Conservation (phyloP, 2,113 vertebrate genomes). For the Panthera uncia region DNA sequence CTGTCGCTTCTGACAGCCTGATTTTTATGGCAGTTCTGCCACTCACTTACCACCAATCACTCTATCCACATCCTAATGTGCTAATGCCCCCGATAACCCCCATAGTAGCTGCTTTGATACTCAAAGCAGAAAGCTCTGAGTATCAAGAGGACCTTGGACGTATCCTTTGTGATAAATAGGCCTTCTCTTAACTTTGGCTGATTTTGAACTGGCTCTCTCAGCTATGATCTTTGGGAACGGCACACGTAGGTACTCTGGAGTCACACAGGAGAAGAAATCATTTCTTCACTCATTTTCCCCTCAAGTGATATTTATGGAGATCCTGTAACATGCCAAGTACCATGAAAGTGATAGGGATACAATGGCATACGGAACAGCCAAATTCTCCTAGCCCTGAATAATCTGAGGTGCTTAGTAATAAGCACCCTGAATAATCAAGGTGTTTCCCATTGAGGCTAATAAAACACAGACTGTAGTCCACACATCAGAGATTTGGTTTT, state of each 20-base stretch:
- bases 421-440: not conserved
- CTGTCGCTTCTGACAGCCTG: not conserved
- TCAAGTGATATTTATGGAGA: not conserved
- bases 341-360: not conserved
- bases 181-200: constrained; percentile 20
- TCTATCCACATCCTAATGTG: not conserved
- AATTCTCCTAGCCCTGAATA: not conserved
- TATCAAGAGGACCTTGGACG: not conserved
- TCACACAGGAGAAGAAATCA: not conserved
- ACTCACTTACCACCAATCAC: not conserved
- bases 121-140: not conserved
- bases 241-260: not conserved
- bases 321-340: not conserved
- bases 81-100: not conserved
- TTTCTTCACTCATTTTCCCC: not conserved
- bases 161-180: constrained; percentile 19
- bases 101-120: no score
- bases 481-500: not conserved
- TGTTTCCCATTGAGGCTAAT: not conserved
- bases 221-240: not conserved
- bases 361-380: not conserved
- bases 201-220: not conserved
- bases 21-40: not conserved
- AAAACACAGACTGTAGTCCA: not conserved
- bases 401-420: not conserved